Evolutionary conservation across 2,888 invertebrate species (phyloP).

Genomic region (Agrochola macilenta): DNA sequence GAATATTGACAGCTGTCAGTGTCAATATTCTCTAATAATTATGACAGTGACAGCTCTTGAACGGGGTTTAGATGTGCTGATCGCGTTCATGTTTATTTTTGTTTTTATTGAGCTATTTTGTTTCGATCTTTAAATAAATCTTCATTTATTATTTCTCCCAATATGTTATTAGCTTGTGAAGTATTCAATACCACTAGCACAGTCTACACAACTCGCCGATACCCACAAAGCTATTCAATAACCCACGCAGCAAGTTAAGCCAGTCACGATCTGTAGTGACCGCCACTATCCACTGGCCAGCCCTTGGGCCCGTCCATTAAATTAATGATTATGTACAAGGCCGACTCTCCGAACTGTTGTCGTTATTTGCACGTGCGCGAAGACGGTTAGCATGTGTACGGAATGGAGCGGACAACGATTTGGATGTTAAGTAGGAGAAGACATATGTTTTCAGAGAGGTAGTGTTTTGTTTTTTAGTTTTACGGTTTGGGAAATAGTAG

Average conservation of each 20-base stretch:
- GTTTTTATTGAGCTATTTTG: no score
- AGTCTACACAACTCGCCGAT: slow-evolving; percentile 11
- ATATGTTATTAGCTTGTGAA: neutral
- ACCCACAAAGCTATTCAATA: slow-evolving; percentile 61
- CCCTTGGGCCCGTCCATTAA: slow-evolving; percentile 75
- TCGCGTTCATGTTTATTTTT: no score
- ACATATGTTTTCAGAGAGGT: slow-evolving; percentile 33
- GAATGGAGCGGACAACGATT: slow-evolving; percentile 68
- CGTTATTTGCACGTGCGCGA: slow-evolving; percentile 84
- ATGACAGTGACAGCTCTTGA: no score
- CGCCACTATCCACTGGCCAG: slow-evolving; percentile 70
- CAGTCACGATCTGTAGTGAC: slow-evolving; percentile 73
- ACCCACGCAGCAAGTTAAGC: slow-evolving; percentile 65
- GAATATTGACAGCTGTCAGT: no score
- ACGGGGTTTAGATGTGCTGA: no score
- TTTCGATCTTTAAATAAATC: neutral
- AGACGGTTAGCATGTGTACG: slow-evolving; percentile 68
- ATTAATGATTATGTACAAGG: slow-evolving; percentile 83
- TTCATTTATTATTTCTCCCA: neutral
- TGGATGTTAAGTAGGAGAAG: slow-evolving; percentile 57
- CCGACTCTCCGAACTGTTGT: slow-evolving; percentile 75
- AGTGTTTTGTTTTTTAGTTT: slow-evolving; percentile 40
- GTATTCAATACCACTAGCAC: neutral
- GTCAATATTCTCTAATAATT: no score
- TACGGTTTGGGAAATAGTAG: neutral